Conservation (phyloP, 1,140 invertebrate genomes). For the Musca domestica region DNA sequence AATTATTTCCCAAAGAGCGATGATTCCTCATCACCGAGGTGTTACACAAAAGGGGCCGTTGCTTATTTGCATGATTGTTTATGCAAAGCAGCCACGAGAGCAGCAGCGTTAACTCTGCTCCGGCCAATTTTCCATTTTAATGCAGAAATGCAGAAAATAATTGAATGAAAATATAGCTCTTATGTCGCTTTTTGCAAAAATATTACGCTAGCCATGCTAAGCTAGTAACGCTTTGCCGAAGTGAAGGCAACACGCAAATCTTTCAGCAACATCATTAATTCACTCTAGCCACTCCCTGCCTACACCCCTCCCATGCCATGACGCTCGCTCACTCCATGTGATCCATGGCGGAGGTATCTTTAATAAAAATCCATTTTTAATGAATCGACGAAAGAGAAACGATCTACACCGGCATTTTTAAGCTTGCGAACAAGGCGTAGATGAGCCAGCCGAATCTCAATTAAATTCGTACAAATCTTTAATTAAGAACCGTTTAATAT, state of each 20-base stretch:
- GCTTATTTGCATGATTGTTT: slow-evolving; percentile 13
- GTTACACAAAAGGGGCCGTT: slow-evolving; percentile 8
- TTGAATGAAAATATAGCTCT: slow-evolving; percentile 12
- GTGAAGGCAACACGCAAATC: slow-evolving; percentile 3
- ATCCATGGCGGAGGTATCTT: neutral
- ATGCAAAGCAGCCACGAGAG: neutral
- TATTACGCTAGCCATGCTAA: too few species aligned
- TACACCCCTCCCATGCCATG: too few species aligned
- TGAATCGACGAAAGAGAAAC: neutral
- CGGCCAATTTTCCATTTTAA: neutral
- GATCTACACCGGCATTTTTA: neutral
- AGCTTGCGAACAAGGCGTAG: too few species aligned
- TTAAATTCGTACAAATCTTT: slow-evolving; percentile 16
- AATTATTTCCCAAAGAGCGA: neutral
- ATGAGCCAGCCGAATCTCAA: neutral
- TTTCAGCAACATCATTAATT: slow-evolving; percentile 15
- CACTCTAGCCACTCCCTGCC: too few species aligned
- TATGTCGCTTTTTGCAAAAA: too few species aligned
- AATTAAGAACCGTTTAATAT: slow-evolving; percentile 18
- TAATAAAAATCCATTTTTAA: neutral
- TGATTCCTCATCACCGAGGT: neutral
- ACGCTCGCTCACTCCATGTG: too few species aligned
- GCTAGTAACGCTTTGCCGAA: too few species aligned
- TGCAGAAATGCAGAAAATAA: slow-evolving; percentile 11
- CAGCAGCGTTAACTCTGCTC: neutral